Evolutionary conservation across 2,797 vertebrate species (phyloP), one percentile per base, ranked within the genome.

Genomic region (Enteromius trimaculatus): DNA sequence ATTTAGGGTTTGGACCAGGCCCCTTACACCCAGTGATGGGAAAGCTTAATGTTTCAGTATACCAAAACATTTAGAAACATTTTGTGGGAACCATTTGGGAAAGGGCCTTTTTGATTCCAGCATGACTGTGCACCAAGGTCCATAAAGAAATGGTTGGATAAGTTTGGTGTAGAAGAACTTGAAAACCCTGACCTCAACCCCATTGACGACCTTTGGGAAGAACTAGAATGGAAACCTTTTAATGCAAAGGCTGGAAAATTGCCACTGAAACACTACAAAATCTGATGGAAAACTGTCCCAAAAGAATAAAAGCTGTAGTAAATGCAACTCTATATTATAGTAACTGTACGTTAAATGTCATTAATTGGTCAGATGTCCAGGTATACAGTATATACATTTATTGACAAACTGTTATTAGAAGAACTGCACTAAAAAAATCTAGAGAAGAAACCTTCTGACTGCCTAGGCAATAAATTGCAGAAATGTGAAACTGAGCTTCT

Each of bases 401-500:
- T 64, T 64, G n/a, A 37, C 47, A 69, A n/a, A 29, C 39, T 39
- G 78, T 37, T 55, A 79, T 68, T 37, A 81, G 26, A 14, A 47
- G 8, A 75, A 82, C 29, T 26, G 13, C 13, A 72, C 1, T 17
- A 7, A 49, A 7, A 49, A 71, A 81, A 62, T 62, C 42, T 39
- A 39, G 44, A 49, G 21, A 60, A 37, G 69, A 81, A 81, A 49
- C 2, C 17, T 16, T 47, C 16, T 69, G 31, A 39, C 53, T 39
- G 58, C 44, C 47, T 26, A 62, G 75, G 66, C 65, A 51, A 49
- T 37, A 62, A 62, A 85, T 81, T 44, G 34, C 34, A 0, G n/a
- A 10, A 74, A 66, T 64, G 68, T 70, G 31, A 71, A 81, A 81
- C 68, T 13, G 19, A n/a, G 53, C 42, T 76, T 81, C 65, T 53